A percentile compares a stretch with the other conserved stretches of the same genome.
These are phyloP conservation scores for Notolepis coatsorum DNA, from an alignment of 2,797 vertebrate species.

Conservation along the genomic window DNA sequence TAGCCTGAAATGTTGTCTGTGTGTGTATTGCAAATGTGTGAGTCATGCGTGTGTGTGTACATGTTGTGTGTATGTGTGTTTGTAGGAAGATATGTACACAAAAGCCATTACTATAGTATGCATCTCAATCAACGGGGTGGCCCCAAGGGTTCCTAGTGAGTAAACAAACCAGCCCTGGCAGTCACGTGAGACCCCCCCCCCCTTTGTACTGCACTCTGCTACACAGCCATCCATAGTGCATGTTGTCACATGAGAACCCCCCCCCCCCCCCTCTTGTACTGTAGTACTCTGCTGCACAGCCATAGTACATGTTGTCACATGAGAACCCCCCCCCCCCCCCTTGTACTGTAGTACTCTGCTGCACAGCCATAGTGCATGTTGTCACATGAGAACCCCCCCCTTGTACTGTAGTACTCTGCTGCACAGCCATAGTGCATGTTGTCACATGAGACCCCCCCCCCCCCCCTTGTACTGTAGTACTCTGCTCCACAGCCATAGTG, in stretches of 20 bases:
- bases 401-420: too few species aligned
- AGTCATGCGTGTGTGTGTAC: not conserved
- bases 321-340: too few species aligned
- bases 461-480: too few species aligned
- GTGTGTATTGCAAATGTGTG: not conserved
- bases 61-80: not conserved
- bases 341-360: too few species aligned
- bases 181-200: conserved; percentile 23
- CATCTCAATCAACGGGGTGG: conserved; percentile 31
- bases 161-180: conserved; percentile 30
- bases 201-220: conserved; percentile 25
- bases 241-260: conserved; percentile 21
- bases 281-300: too few species aligned
- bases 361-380: too few species aligned
- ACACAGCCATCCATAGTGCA: conserved; percentile 35
- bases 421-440: too few species aligned
- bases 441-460: too few species aligned
- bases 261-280: too few species aligned
- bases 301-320: too few species aligned
- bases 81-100: conserved; percentile 42
- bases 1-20: conserved; percentile 60
- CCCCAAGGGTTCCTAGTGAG: conserved; percentile 26
- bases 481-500: too few species aligned
- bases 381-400: too few species aligned
- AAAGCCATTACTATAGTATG: conserved; percentile 32